Conservation (phyloP, 2,888 invertebrate genomes). For the Resseliella maxima region DNA sequence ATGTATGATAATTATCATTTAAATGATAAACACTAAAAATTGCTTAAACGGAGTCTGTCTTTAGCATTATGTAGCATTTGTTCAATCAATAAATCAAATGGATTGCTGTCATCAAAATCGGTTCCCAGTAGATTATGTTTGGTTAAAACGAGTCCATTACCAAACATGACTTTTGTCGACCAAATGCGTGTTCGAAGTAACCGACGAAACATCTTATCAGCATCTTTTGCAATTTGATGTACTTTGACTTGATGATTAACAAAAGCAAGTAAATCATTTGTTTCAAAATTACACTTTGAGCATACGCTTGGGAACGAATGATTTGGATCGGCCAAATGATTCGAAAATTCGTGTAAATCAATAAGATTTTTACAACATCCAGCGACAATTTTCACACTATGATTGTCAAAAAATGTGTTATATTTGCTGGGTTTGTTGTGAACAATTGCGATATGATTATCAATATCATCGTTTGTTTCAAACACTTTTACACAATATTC, state of each 20-base stretch:
- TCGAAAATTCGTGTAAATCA: neutral
- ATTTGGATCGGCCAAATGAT: conserved; percentile 17
- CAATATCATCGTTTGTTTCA: neutral
- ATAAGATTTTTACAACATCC: neutral
- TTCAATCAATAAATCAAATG: neutral
- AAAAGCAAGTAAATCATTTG: neutral
- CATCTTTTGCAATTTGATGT: neutral
- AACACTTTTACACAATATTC: neutral
- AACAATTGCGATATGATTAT: neutral
- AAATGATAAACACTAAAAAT: too few species aligned
- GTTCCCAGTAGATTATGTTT: conserved; percentile 2
- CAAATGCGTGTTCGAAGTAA: neutral
- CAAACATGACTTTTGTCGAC: neutral
- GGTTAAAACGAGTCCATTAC: neutral
- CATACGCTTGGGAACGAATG: neutral
- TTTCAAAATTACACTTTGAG: neutral
- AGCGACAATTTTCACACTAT: neutral
- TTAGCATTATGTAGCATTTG: neutral
- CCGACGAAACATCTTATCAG: neutral
- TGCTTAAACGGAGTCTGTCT: too few species aligned
- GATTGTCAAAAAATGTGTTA: neutral
- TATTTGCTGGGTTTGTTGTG: neutral
- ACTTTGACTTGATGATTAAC: neutral
- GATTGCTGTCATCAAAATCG: neutral
- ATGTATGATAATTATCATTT: too few species aligned